Base-by-base conservation (phyloP, 2,113 vertebrate genomes). In the Takifugu bimaculatus region DNA sequence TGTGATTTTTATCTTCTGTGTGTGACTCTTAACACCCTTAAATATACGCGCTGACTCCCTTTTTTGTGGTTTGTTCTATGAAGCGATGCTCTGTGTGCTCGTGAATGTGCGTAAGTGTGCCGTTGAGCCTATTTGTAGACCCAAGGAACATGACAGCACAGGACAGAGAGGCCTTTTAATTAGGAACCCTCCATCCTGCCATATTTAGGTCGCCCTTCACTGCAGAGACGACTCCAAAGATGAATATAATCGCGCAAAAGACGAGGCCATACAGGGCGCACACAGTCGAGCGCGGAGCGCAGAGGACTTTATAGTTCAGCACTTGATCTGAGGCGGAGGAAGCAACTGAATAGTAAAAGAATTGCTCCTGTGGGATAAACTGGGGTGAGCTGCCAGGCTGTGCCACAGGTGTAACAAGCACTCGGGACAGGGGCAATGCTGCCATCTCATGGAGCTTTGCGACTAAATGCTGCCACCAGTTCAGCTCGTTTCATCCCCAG, bases 161-260 rank as follows among this genome's bases (percentile, higher is more conserved):
- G 48, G 25, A 10, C 4, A 50, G 55, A 43, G 60, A 11, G 65
- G 67, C 62, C 57, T 63, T 83, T 82, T 78, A 83, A 85, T 84
- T 83, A 80, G 80, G 75, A 81, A 74, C 20, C 20, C 68, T 80
- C 57, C 65, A 78, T 75, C 64, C 65, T 15, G 9, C 3, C 65
- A 70, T 50, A 88, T 85, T 62, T 81, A 79, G 83, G 85, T 83
- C 81, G 80, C 68, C 68, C 63, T 66, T 78, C 76, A 65, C 74
- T 78, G 51, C 65, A 48, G 29, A 54, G 43, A 11, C 26, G 29
- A 54, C 47, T 68, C 57, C 50, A 26, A 27, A 62, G 54, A 65
- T 68, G 45, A 54, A 60, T 68, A 45, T 65, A 39, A 39, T 39
- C 35, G 5, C 6, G 47, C 56, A 57, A 54, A 32, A 51, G 15